Evolutionary conservation across 2,797 vertebrate species (phyloP).

Genomic region (Sebastes minor): DNA sequence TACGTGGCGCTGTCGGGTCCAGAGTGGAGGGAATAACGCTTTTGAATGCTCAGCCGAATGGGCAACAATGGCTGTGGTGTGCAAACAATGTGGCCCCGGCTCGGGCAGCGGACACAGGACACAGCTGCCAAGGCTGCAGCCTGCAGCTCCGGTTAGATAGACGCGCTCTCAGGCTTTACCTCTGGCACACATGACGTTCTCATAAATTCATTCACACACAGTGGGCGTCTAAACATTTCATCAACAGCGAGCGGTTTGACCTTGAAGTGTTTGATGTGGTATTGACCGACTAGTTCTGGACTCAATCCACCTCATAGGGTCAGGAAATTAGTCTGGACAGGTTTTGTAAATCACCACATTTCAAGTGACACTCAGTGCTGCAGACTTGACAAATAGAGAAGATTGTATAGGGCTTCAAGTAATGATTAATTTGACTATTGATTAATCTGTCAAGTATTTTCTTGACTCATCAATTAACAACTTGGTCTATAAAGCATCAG

Average conservation of each 20-base stretch:
- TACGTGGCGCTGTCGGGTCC: slow-evolving; percentile 71
- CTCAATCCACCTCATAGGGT: neutral
- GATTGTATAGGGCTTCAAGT: neutral
- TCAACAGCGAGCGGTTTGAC: neutral
- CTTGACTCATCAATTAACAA: neutral
- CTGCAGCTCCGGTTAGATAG: slow-evolving; percentile 26
- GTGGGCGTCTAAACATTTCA: neutral
- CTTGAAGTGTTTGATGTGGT: neutral
- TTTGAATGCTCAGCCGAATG: slow-evolving; percentile 86
- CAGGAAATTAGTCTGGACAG: slow-evolving; percentile 13
- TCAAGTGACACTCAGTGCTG: neutral
- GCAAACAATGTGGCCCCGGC: slow-evolving; percentile 78
- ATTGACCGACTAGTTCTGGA: neutral
- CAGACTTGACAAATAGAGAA: neutral
- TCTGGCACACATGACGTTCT: slow-evolving; percentile 53
- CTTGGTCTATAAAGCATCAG: neutral
- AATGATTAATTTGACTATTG: neutral
- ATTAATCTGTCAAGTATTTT: neutral
- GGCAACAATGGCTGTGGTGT: slow-evolving; percentile 79
- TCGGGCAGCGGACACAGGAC: slow-evolving; percentile 63
- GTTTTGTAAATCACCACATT: neutral
- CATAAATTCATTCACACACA: slow-evolving; percentile 12
- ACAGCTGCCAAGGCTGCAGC: slow-evolving; percentile 67
- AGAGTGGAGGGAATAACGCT: slow-evolving; percentile 82
- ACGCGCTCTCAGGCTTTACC: slow-evolving; percentile 40